Conservation (phyloP, 1,140 invertebrate genomes). For the Centruroides sculpturatus region DNA sequence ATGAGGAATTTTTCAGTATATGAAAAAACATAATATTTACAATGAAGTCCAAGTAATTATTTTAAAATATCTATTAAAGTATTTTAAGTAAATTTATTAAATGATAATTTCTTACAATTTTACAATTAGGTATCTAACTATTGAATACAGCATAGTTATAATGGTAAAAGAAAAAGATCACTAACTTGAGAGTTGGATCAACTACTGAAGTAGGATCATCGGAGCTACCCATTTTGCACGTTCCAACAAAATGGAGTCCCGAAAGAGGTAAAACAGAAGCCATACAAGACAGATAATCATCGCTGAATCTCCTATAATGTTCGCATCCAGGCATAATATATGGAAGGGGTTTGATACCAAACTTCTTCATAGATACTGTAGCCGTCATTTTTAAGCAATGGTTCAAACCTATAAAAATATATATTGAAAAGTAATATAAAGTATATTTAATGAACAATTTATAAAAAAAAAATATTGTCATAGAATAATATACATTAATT, state of each 20-base stretch:
- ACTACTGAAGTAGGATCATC: conserved; percentile 56
- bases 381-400: conserved; percentile 40
- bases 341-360: conserved; percentile 4
- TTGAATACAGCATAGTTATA: too few species aligned
- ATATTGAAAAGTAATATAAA: too few species aligned
- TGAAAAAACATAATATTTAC: too few species aligned
- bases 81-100: too few species aligned
- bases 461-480: too few species aligned
- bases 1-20: too few species aligned
- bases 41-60: too few species aligned
- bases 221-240: conserved; percentile 57
- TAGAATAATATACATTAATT: too few species aligned
- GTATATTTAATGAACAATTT: too few species aligned
- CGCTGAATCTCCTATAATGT: conserved; percentile 49
- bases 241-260: conserved; percentile 50
- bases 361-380: conserved; percentile 39
- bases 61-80: too few species aligned
- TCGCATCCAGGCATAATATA: conserved; percentile 51
- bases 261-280: conserved; percentile 58
- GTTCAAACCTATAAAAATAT: conserved; percentile 35
- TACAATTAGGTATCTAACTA: too few species aligned
- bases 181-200: conserved; percentile 42
- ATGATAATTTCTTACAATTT: too few species aligned
- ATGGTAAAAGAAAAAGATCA: neutral
- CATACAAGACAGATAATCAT: conserved; percentile 56